Evolutionary conservation across 2,888 invertebrate genomes (phyloP), one percentile per base, ranked within the genome.

Genomic region (Melinaea menophilus): DNA sequence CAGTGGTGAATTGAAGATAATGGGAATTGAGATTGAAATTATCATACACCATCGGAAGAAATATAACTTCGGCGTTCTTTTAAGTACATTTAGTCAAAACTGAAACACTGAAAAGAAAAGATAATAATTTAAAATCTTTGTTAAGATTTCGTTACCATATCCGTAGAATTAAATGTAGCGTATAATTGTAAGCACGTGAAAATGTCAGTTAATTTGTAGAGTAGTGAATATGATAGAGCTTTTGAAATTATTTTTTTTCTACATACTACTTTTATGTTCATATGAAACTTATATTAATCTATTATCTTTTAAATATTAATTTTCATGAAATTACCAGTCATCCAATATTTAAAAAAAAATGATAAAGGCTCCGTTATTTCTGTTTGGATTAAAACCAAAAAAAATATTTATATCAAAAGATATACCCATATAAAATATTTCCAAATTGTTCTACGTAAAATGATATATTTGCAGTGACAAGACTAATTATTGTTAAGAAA

Each of bases 181-280:
- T 75, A 63, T 83, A 76, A 83, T 85, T 82, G 79, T 74, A 62
- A 75, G 75, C 84, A 85, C 76, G 73, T 82, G 81, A 74, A 70
- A 73, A 73, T 75, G 71, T 69, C 63, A 37, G 34, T 11, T 56
- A 55, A 9, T 51, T 45, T 62, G 31, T 22, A 47, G 46, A 67
- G 62, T 51, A n/a, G 31, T 55, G 11, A 4, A 11, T 35, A 11
- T 9, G 11, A 11, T 4, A 45, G 55, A 56, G 11, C 22, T 12
- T 2, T 35, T 7, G 4, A 54, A 9, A 22, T 22, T 22, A 22
- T 22, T 22, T 22, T 22, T 22, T 22, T 22, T 22, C 22, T 22
- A 22, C 22, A 0, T 22, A 22, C 22, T 22, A 1, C 1, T 22
- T 22, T 22, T 22, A 22, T 1, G 22, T 22, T 22, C 22, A 22